Base-by-base conservation (phyloP, 1,140 invertebrate genomes). In the Drosophila grimshawi region DNA sequence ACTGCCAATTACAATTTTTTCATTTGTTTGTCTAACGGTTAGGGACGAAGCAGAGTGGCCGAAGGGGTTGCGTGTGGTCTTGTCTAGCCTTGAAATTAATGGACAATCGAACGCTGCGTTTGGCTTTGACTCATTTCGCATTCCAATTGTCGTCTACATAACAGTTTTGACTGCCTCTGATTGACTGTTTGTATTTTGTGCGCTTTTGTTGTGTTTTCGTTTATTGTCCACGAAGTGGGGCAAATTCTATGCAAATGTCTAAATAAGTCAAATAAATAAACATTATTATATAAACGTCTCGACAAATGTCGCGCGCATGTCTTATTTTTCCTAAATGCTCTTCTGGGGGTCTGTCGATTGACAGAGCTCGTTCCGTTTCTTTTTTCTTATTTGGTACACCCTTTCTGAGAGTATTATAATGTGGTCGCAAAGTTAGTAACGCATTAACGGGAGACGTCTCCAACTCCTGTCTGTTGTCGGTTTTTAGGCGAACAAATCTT, bases 201-300 rank as follows among this genome's bases (percentile, higher is more conserved):
- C 39, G 45, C 74, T 37, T 64, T 51, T 35, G 19, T 39, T 27
- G 3, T 8, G 19, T 62, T 46, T 57, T 48, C 56, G 65, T 60
- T 63, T 64, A 80, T 80, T 88, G 69, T 80, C 61, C 39, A 55
- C 81, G 74, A 89, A 90, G 86, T 89, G 85, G 85, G 86, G 78
- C 85, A 89, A 89, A 89, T 89, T 89, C 75, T 83, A 85, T 85
- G 80, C 85, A 77, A 81, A 80, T 72, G 55, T 74, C 72, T 55
- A 48, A 59, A 66, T 49, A 61, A 75, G 65, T 70, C 67, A 76
- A 78, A 88, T 88, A 88, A 89, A 89, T 88, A 89, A 89, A 89
- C 80, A 89, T 76, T 89, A 89, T 89, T 90, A 89, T 89, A 90
- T 86, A 89, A 85, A 86, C 64, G 78, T 78, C 71, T 64, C 55